phyloP scores from a whole-genome alignment of 1,140 invertebrate genomes.

The Drosophila trapezifrons region DNA sequence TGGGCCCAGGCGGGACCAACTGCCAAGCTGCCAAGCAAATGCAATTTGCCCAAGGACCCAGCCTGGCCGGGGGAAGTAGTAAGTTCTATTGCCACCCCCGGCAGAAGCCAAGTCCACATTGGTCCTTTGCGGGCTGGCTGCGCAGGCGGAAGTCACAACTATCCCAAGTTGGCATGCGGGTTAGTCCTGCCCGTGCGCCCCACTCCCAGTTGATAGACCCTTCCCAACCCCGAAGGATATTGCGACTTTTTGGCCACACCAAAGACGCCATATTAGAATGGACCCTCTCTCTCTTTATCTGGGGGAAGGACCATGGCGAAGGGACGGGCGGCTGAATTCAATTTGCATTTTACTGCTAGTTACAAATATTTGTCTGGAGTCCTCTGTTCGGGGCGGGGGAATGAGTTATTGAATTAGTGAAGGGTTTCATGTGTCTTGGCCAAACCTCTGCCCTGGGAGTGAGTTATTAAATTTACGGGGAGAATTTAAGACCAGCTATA shows the following conservation, averaged over 20 bases:
- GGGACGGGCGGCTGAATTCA: constrained; percentile 54
- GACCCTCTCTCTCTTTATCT: constrained; percentile 6
- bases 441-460: constrained; percentile 12
- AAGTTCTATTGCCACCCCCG: constrained; percentile 62
- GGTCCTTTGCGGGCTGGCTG: constrained; percentile 30
- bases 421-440: constrained; percentile 32
- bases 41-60: constrained; percentile 50
- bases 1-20: constrained; percentile 26
- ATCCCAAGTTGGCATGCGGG: constrained; percentile 69
- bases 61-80: constrained; percentile 35
- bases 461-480: constrained; percentile 23
- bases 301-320: constrained; percentile 6
- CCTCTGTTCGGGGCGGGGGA: constrained; percentile 20
- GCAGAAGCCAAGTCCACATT: constrained; percentile 68
- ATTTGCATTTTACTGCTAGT: constrained; percentile 78
- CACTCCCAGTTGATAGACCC: constrained; percentile 15
- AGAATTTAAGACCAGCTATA: background rate
- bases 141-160: constrained; percentile 79
- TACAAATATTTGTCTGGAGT: constrained; percentile 71
- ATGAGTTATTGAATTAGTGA: constrained; percentile 73
- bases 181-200: constrained; percentile 6
- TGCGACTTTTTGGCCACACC: constrained; percentile 71
- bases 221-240: constrained; percentile 18
- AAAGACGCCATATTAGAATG: constrained; percentile 77
- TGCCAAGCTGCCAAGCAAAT: constrained; percentile 50